Base-by-base conservation (phyloP, 2,113 vertebrate genomes). In the Osmerus eperlanus region DNA sequence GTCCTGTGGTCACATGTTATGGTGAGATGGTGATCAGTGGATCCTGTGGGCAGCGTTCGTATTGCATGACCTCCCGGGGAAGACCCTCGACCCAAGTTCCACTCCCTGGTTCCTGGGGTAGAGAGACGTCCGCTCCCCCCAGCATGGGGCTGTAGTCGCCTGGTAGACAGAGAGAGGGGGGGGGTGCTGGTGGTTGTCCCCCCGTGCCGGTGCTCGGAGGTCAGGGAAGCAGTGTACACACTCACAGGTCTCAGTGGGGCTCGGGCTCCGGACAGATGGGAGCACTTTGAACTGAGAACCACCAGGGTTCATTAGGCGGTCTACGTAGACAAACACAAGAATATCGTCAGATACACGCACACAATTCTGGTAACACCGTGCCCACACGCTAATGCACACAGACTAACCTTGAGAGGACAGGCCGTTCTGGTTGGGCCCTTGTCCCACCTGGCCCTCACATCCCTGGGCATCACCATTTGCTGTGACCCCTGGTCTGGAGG, bases 171-270 rank as follows among this genome's bases (percentile, higher is more conserved):
- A 80, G 4, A 0, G 63, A 6, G 65, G 52, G 14, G 0, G 71
- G 61, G 14, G 0, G 71, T 58, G 14, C 19, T 0, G 14, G 64
- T 32, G 77, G 54, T 78, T 68, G 1, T 86, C 78, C 83, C 88
- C 67, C 80, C 89, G 0, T 84, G 71, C 54, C 0, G 88, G 83
- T 0, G 72, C 55, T 56, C 83, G 76, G 0, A 92, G 89, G 9
- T 95, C 93, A 0, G 93, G 92, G 83, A 96, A 96, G 81, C 96
- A 96, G 81, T 94, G 93, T 69, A 93, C 84, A 8, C 89, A 90
- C 18, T 72, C 82, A 0, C 94, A 96, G 0, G 94, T 96, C 85
- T 98, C 95, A 9, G 93, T 93, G 0, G 94, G 95, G 21, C 81
- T 78, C 0, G 94, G 95, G 21, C 81, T 78, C 0, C 80, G 3